phyloP scores from a whole-genome alignment of 2,888 invertebrate genomes.

The Coelogynopora nodosa region DNA sequence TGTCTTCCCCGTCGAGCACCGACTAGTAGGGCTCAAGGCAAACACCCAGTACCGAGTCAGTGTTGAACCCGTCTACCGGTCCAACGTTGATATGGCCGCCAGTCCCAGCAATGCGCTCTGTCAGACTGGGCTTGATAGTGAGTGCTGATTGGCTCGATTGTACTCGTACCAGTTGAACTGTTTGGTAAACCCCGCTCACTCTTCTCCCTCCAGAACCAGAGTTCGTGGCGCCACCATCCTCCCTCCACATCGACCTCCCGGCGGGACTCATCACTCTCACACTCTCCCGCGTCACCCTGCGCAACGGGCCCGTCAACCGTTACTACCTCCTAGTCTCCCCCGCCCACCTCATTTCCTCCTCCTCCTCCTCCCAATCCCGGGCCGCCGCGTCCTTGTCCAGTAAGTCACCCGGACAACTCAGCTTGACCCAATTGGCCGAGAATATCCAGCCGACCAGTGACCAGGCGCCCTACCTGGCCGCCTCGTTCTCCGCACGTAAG shows the following conservation, averaged over 20 bases:
- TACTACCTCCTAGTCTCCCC: constrained; percentile 34
- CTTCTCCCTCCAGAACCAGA: background rate
- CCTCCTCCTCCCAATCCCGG: background rate
- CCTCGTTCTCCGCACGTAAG: background rate
- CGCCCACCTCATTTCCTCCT: background rate
- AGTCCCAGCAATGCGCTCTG: background rate
- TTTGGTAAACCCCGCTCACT: background rate
- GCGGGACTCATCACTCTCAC: constrained; percentile 29
- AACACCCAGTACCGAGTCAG: background rate
- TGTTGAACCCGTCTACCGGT: background rate
- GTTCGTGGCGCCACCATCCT: background rate
- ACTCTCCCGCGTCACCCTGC: constrained; percentile 33
- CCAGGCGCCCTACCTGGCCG: background rate
- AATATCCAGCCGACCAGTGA: background rate
- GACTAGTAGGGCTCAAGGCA: background rate
- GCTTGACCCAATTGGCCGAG: background rate
- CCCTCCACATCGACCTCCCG: background rate
- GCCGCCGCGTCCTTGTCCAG: background rate
- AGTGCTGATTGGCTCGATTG: background rate
- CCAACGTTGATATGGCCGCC: background rate
- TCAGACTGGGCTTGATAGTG: background rate
- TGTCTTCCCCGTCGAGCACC: background rate
- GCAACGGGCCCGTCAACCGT: background rate
- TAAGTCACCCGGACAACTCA: background rate
- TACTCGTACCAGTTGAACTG: background rate